Conservation (phyloP, 2,797 vertebrate species). For the Acrossocheilus fasciatus region DNA sequence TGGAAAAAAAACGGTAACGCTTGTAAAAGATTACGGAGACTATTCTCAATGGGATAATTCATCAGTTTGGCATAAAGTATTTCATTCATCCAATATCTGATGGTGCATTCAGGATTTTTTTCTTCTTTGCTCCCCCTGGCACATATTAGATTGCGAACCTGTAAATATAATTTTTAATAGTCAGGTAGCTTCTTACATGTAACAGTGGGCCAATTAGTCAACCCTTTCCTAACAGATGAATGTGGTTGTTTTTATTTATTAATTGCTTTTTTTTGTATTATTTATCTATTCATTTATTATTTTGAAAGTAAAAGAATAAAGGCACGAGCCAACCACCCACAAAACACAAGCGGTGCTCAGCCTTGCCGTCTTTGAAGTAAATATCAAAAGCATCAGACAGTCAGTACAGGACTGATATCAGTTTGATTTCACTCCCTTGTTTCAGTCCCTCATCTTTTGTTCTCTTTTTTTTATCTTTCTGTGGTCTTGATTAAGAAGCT, state of each 20-base stretch:
- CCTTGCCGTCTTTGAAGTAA: conserved; percentile 71
- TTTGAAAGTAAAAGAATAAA: conserved; percentile 57
- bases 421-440: conserved; percentile 39
- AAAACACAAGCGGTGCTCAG: conserved; percentile 69
- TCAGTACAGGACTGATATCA: conserved; percentile 61
- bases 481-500: conserved; percentile 25
- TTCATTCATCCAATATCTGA: conserved; percentile 27
- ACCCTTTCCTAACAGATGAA: conserved; percentile 43
- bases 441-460: conserved; percentile 34
- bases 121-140: neutral
- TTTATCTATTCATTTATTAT: conserved; percentile 2
- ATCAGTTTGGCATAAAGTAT: conserved; percentile 28
- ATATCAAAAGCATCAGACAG: conserved; percentile 73
- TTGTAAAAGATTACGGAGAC: conserved; percentile 9
- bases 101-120: conserved; percentile 1
- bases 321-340: conserved; percentile 71
- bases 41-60: conserved; percentile 18
- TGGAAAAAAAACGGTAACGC: conserved; percentile 7
- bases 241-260: conserved; percentile 27
- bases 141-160: neutral
- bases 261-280: conserved; percentile 14
- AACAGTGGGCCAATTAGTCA: conserved; percentile 35
- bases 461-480: conserved; percentile 23
- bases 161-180: conserved; percentile 3
- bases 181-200: conserved; percentile 14